Percentiles rank a stretch among this genome's conserved stretches.
phyloP scores from a whole-genome alignment of 2,888 invertebrate species.

The Timema podura region DNA sequence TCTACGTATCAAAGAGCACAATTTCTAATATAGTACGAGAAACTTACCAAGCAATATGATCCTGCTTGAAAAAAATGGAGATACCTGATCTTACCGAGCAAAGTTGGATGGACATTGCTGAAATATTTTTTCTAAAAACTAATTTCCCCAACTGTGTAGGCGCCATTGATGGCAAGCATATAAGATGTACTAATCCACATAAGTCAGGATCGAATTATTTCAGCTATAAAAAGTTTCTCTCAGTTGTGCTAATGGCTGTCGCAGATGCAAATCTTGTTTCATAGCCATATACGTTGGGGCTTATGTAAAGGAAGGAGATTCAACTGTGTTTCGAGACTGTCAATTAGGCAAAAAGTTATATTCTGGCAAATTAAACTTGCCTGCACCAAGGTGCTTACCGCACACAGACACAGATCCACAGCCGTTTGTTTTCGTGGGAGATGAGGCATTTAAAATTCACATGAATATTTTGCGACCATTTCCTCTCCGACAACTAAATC shows the following conservation, averaged over 20 bases:
- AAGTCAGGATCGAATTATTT: not conserved
- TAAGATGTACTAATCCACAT: not conserved
- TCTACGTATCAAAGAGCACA: constrained; percentile 3
- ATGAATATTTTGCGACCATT: not conserved
- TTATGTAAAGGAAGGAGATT: constrained; percentile 2
- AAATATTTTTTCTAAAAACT: not conserved
- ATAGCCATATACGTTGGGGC: constrained; percentile 11
- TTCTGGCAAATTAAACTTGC: not conserved
- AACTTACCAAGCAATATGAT: not conserved
- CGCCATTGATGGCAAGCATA: constrained; percentile 4
- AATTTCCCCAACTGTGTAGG: constrained; percentile 9
- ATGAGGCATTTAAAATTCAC: constrained; percentile 2
- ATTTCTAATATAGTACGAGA: not conserved
- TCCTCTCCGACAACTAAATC: not conserved
- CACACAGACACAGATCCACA: not conserved
- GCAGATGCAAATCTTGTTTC: constrained; percentile 5
- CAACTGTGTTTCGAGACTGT: not conserved
- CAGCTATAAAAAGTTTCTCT: constrained; percentile 2
- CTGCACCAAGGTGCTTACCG: not conserved
- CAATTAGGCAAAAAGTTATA: constrained; percentile 1
- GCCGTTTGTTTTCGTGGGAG: not conserved
- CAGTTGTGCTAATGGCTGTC: constrained; percentile 11
- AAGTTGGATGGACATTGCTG: not conserved
- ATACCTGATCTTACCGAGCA: not conserved
- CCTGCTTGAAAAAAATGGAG: not conserved